Evolutionary conservation across 2,797 vertebrate genomes (phyloP).

Genomic region (Amphiprion clarkii): DNA sequence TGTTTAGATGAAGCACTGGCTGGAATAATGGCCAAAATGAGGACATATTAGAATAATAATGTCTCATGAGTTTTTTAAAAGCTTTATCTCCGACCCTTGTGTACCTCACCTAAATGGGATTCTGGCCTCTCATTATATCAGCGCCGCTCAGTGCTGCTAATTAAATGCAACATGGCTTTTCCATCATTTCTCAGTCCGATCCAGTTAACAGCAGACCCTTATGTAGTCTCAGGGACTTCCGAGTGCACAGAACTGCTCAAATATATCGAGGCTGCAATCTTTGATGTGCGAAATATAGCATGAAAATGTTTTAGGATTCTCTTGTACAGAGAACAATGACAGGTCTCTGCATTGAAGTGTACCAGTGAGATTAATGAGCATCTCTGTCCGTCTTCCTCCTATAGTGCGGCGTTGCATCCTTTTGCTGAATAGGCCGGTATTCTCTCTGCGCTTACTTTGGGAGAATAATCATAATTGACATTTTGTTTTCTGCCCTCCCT

Average conservation of each 20-base stretch:
- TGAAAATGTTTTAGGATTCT: neutral
- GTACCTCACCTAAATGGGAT: slow-evolving; percentile 67
- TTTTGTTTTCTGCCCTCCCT: slow-evolving; percentile 29
- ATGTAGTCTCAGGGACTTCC: slow-evolving; percentile 21
- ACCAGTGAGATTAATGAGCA: slow-evolving; percentile 44
- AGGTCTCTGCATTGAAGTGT: slow-evolving; percentile 25
- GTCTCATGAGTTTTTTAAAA: slow-evolving; percentile 58
- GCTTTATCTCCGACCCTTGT: slow-evolving; percentile 62
- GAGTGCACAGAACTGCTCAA: slow-evolving; percentile 1
- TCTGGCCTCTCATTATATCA: slow-evolving; percentile 61
- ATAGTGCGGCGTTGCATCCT: slow-evolving; percentile 6
- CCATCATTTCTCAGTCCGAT: slow-evolving; percentile 60
- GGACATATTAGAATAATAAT: slow-evolving; percentile 64
- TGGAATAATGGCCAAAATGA: slow-evolving; percentile 61
- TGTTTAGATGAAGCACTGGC: slow-evolving; percentile 27
- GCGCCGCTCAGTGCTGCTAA: slow-evolving; percentile 52
- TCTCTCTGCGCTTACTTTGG: slow-evolving; percentile 15
- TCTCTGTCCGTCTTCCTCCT: slow-evolving; percentile 10
- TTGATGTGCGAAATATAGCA: slow-evolving; percentile 30
- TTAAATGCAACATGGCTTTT: slow-evolving; percentile 60
- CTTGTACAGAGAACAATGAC: slow-evolving; percentile 41
- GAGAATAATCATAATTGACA: slow-evolving; percentile 43
- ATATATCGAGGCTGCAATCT: slow-evolving; percentile 8
- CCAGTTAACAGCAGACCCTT: slow-evolving; percentile 58
- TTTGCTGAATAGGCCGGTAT: slow-evolving; percentile 29